These are phyloP conservation scores for Kradibia gibbosae DNA, from an alignment of 1,140 invertebrate species.

Conservation along the genomic window DNA sequence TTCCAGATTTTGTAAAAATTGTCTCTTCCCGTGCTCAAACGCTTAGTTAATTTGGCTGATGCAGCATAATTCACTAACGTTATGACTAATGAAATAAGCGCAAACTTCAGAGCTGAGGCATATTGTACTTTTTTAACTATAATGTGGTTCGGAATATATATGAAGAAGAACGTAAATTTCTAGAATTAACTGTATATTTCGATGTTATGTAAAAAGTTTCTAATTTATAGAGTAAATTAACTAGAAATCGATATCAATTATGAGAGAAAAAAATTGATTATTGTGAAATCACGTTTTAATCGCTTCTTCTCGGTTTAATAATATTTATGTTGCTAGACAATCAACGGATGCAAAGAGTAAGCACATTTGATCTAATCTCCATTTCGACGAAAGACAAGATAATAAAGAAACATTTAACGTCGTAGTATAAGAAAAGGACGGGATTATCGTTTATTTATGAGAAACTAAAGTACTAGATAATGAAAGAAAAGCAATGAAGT, in stretches of 20 bases:
- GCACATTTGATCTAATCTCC: conserved; percentile 35
- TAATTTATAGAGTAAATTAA: background rate
- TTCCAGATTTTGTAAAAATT: background rate
- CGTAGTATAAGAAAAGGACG: conserved; percentile 42
- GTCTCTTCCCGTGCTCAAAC: background rate
- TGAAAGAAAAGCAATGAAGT: background rate
- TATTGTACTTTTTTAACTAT: too few relatives aligned
- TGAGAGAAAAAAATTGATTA: background rate
- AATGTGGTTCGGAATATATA: too few relatives aligned
- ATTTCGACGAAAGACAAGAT: conserved; percentile 13
- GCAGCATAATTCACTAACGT: too few relatives aligned
- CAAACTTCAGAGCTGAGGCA: too few relatives aligned
- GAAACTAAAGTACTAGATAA: background rate
- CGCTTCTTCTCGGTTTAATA: background rate
- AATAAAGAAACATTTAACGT: conserved; percentile 38
- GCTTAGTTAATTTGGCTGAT: too few relatives aligned
- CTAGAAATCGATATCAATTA: background rate
- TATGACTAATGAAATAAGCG: too few relatives aligned
- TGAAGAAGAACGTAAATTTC: too few relatives aligned
- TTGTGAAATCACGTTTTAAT: background rate
- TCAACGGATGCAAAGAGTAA: background rate
- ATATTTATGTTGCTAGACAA: background rate
- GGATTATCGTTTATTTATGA: background rate
- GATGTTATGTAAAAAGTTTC: background rate
- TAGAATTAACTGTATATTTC: too few relatives aligned